Percentiles rank a stretch among this genome's conserved stretches.
Evolutionary conservation across 2,113 vertebrate species (phyloP).

Genomic region (Gallinago media): DNA sequence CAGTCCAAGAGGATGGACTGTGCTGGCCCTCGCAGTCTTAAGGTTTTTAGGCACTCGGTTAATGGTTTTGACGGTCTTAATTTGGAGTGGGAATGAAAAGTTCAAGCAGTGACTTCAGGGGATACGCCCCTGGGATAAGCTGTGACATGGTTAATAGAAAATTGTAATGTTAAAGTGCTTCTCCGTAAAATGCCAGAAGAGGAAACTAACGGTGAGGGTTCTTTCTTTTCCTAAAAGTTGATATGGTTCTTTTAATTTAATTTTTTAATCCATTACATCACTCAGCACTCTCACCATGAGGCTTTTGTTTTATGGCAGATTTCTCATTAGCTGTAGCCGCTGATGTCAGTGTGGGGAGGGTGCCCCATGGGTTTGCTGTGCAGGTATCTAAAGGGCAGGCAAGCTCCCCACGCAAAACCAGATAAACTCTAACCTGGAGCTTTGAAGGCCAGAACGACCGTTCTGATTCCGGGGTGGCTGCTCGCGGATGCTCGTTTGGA

Average conservation of each 20-base stretch:
- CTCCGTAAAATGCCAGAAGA: background rate
- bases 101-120: background rate
- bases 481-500: fast-evolving
- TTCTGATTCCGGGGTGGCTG: fast-evolving
- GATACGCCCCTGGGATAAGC: conserved; percentile 1
- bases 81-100: conserved; percentile 37
- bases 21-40: background rate
- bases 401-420: background rate
- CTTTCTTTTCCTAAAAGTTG: background rate
- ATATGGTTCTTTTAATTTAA: background rate
- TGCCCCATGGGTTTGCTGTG: fast-evolving
- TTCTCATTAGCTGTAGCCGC: background rate
- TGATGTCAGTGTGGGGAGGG: background rate
- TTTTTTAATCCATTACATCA: conserved; percentile 3
- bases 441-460: background rate
- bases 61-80: conserved; percentile 14
- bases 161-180: conserved; percentile 42
- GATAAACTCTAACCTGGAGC: fast-evolving
- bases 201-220: background rate
- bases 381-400: background rate
- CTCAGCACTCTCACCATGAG: background rate
- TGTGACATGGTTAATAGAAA: conserved; percentile 27
- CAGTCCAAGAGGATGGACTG: background rate
- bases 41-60: background rate
- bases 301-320: background rate